Evolutionary conservation across 35 echinoderm and acorn worm species (phyloP).

Genomic region (Amphiura filiformis): DNA sequence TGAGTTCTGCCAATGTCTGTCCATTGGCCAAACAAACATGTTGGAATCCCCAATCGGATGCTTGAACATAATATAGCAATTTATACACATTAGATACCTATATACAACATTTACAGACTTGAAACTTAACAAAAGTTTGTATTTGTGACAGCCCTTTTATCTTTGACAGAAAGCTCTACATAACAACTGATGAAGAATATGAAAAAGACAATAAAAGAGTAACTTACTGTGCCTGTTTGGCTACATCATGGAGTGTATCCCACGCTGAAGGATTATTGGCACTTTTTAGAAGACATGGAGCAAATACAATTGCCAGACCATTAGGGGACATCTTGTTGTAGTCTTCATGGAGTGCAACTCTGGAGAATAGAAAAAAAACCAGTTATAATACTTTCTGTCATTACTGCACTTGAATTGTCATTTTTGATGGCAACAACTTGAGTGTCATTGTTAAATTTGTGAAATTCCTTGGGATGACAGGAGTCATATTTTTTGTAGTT

Average conservation of each 20-base stretch:
- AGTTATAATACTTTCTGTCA: not conserved
- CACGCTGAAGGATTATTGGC: constrained; percentile 47
- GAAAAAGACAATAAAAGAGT: no score
- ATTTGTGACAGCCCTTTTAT: no score
- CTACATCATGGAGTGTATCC: constrained; percentile 88
- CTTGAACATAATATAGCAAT: no score
- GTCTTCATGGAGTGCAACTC: constrained; percentile 74
- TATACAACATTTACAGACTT: no score
- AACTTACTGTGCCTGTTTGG: constrained; percentile 93
- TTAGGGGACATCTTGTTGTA: constrained; percentile 97
- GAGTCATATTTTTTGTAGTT: no score
- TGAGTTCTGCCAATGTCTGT: no score
- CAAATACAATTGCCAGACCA: constrained; percentile 84
- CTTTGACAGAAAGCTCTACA: no score
- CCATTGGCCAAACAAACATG: no score
- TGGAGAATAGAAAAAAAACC: constrained; percentile 27
- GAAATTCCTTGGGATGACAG: not conserved
- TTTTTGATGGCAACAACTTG: not conserved
- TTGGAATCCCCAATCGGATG: no score
- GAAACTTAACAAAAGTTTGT: no score
- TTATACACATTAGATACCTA: no score
- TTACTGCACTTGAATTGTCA: not conserved
- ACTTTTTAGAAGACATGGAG: constrained; percentile 88
- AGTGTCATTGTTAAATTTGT: not conserved
- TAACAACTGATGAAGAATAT: no score